Evolutionary conservation across 1,140 invertebrate species (phyloP).

Genomic region (Drosophila arizonae): DNA sequence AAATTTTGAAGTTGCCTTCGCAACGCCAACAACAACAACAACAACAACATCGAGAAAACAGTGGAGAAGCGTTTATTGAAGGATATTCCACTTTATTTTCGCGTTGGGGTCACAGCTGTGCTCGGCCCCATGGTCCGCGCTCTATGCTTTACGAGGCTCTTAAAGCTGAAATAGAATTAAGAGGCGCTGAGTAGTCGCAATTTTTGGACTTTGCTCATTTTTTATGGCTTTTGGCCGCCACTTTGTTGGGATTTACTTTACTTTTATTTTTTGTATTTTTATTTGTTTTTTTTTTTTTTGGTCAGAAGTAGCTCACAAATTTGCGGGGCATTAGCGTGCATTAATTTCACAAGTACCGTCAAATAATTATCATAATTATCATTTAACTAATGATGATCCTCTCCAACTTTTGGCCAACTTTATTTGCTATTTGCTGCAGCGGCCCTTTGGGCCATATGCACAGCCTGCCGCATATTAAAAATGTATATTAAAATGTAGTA

Average conservation of each 20-base stretch:
- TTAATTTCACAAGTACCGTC: constrained; percentile 57
- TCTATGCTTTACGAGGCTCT: constrained; percentile 58
- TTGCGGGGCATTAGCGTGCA: constrained; percentile 61
- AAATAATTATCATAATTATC: constrained; percentile 54
- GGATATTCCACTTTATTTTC: constrained; percentile 36
- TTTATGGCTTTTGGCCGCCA: constrained; percentile 48
- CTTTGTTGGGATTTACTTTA: constrained; percentile 57
- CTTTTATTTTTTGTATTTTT: constrained; percentile 4
- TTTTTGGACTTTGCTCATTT: constrained; percentile 62
- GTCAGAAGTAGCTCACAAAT: constrained; percentile 39
- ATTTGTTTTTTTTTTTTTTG: constrained; percentile 9
- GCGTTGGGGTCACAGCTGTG: constrained; percentile 11
- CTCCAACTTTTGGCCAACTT: neutral
- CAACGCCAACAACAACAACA: constrained; percentile 22
- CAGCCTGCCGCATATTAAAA: constrained; percentile 10
- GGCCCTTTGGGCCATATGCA: constrained; percentile 16
- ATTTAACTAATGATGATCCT: constrained; percentile 51
- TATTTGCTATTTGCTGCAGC: neutral
- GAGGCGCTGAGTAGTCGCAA: constrained; percentile 74
- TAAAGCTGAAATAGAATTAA: constrained; percentile 74
- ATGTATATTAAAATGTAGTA: too few relatives aligned
- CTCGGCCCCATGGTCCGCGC: constrained; percentile 7
- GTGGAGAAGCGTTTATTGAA: constrained; percentile 58
- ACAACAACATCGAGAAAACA: neutral
- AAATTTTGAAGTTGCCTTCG: constrained; percentile 57